A percentile compares a stretch with the other conserved stretches of the same genome.
Conservation (phyloP, 1,140 invertebrate genomes). For the Doryteuthis pealeii region DNA sequence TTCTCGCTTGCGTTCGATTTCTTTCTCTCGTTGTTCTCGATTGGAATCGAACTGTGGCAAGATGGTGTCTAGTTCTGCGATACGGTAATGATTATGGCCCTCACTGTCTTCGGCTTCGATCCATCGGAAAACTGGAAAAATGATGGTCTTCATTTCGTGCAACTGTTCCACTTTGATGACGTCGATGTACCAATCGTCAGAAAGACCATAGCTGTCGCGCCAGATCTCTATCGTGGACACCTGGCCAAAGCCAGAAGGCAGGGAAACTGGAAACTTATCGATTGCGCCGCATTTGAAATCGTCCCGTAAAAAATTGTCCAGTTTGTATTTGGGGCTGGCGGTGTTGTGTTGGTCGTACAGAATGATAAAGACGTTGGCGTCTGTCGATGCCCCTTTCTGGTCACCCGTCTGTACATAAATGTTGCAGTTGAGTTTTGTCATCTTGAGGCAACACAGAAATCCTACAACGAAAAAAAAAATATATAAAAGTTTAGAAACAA, state of each 20-base stretch:
- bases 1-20: conserved; percentile 47
- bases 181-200: conserved; percentile 61
- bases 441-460: too few species aligned
- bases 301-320: conserved; percentile 55
- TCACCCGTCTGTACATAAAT: conserved; percentile 61
- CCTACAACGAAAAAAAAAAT: too few species aligned
- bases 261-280: conserved; percentile 49
- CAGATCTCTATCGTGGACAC: conserved; percentile 29
- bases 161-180: conserved; percentile 56
- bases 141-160: conserved; percentile 51
- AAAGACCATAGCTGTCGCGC: conserved; percentile 41
- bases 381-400: conserved; percentile 55
- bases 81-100: conserved; percentile 42
- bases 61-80: conserved; percentile 53
- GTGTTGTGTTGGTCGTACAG: conserved; percentile 48
- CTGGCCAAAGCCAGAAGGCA: conserved; percentile 33
- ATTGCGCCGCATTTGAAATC: conserved; percentile 59
- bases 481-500: too few species aligned
- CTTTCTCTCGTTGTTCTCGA: conserved; percentile 38
- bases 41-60: conserved; percentile 55
- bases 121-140: conserved; percentile 38
- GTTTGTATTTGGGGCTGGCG: conserved; percentile 38
- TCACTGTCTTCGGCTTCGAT: conserved; percentile 18
- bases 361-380: conserved; percentile 56
- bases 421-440: conserved; percentile 18